Conservation (phyloP, 2,797 vertebrate genomes). For the Mareca strepera region DNA sequence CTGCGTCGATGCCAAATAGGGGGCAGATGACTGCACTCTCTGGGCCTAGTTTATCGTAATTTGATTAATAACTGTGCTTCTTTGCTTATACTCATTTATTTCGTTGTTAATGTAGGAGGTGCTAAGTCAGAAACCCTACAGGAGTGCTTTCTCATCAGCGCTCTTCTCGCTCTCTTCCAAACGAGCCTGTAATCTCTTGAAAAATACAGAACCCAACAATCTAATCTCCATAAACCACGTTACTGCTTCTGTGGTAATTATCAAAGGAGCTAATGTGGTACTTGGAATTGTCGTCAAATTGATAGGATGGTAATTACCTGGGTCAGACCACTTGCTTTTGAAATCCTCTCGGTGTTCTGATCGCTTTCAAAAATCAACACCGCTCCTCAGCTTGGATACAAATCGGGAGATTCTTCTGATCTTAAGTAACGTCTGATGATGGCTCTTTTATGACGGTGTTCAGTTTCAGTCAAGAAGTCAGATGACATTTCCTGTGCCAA, state of each 20-base stretch:
- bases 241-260: background rate
- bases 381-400: background rate
- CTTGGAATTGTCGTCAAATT: background rate
- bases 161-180: fast-evolving
- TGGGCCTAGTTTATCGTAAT: background rate
- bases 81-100: background rate
- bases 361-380: background rate
- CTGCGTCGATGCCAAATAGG: background rate
- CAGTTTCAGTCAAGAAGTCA: slow-evolving; percentile 47
- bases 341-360: background rate
- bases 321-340: background rate
- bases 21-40: background rate
- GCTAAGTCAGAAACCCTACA: background rate
- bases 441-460: background rate
- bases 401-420: background rate
- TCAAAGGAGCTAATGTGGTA: background rate
- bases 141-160: background rate
- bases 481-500: slow-evolving; percentile 38
- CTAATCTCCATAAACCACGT: background rate
- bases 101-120: background rate
- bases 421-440: slow-evolving; percentile 1
- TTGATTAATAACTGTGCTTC: background rate
- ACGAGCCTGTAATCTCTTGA: background rate
- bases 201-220: background rate
- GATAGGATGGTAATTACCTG: background rate